phyloP scores from a whole-genome alignment of 2,888 invertebrate genomes.

The Campoplex nolae region DNA sequence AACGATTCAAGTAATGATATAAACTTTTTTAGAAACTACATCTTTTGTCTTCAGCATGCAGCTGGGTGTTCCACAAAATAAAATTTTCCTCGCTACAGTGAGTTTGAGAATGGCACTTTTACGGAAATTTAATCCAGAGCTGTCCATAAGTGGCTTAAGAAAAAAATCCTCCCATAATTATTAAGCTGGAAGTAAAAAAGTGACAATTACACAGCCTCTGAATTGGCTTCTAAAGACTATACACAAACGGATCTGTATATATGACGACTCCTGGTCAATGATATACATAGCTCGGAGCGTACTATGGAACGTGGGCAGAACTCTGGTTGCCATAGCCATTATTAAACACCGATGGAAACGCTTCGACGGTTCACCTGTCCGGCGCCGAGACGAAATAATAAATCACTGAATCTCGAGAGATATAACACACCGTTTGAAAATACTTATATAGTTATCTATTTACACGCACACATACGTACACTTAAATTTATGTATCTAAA shows the following conservation, averaged over 20 bases:
- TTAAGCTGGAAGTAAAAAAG: conserved; percentile 9
- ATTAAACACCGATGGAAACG: conserved; percentile 59
- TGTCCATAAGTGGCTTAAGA: background rate
- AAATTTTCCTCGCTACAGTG: background rate
- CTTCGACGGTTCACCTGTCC: conserved; percentile 75
- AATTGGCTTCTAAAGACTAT: background rate
- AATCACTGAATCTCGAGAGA: conserved; percentile 72
- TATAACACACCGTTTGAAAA: conserved; percentile 42
- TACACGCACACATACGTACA: background rate
- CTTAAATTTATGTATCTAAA: no score
- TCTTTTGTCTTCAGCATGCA: background rate
- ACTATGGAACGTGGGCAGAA: conserved; percentile 58
- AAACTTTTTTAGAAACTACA: background rate
- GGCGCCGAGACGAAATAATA: conserved; percentile 74
- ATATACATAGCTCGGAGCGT: conserved; percentile 51
- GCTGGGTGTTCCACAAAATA: background rate
- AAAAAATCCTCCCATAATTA: background rate
- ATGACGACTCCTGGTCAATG: conserved; percentile 40
- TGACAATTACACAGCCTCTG: conserved; percentile 18
- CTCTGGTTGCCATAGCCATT: conserved; percentile 43
- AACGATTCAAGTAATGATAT: no score
- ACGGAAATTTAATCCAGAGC: background rate
- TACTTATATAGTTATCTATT: conserved; percentile 24
- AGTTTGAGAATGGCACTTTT: background rate
- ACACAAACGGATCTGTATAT: conserved; percentile 1